Conservation (phyloP, 2,113 vertebrate genomes). For the Sardina pilchardus region DNA sequence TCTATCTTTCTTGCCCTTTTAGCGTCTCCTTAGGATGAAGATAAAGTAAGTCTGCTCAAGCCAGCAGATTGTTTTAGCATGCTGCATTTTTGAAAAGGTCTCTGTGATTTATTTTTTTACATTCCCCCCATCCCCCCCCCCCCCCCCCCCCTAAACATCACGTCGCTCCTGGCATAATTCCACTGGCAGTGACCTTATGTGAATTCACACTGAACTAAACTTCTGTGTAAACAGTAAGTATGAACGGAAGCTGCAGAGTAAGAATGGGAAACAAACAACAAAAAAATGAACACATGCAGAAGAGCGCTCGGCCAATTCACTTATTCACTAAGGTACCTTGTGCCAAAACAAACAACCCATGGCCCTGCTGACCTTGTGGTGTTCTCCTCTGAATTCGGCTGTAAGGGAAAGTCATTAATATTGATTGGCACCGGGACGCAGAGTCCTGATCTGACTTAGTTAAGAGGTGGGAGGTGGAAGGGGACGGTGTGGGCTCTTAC, state of each 20-base stretch:
- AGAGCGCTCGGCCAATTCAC: no score
- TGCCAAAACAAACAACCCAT: background rate
- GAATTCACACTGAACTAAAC: background rate
- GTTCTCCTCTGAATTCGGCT: constrained; percentile 37
- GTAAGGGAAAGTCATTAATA: background rate
- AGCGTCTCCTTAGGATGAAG: constrained; percentile 59
- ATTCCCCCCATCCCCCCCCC: no score
- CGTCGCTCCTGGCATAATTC: background rate
- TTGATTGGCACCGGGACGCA: background rate
- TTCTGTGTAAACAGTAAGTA: background rate
- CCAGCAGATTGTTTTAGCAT: constrained; percentile 56
- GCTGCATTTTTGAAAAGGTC: constrained; percentile 74
- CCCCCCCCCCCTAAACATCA: no score
- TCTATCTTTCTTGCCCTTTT: constrained; percentile 63
- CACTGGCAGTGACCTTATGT: background rate
- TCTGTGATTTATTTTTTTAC: constrained; percentile 31
- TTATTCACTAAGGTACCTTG: no score
- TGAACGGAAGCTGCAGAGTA: background rate
- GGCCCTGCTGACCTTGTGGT: background rate
- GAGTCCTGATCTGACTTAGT: background rate
- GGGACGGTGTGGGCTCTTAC: background rate
- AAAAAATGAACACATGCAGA: background rate
- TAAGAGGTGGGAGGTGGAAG: background rate
- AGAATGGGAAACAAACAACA: background rate
- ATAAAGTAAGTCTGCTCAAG: constrained; percentile 54